Evolutionary conservation across 2,113 vertebrate species (phyloP).

Genomic region (Megaptera novaeangliae): DNA sequence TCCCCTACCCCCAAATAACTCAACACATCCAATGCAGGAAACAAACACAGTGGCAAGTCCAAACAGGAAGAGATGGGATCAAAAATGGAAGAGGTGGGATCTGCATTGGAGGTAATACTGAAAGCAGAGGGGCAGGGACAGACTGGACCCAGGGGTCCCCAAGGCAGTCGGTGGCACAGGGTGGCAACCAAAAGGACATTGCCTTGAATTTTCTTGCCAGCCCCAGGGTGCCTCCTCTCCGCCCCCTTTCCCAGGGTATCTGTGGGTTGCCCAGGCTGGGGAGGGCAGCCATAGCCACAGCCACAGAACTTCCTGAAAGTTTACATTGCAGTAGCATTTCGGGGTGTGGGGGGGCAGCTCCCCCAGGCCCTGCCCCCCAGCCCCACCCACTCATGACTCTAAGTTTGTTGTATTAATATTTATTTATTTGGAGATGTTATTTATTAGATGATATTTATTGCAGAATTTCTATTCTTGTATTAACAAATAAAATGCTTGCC

Average conservation of each 20-base stretch:
- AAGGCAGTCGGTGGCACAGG: neutral
- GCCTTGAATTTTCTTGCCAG: neutral
- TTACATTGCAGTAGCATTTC: conserved; percentile 77
- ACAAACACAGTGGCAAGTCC: neutral
- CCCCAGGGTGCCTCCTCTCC: neutral
- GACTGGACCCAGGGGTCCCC: neutral
- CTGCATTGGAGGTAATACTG: neutral
- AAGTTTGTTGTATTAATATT: conserved; percentile 83
- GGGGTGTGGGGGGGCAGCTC: conserved; percentile 43
- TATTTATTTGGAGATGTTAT: conserved; percentile 88
- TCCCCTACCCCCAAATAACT: neutral
- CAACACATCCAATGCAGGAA: conserved; percentile 5
- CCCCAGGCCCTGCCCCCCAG: conserved; percentile 50
- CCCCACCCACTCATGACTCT: conserved; percentile 69
- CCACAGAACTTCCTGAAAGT: conserved; percentile 72
- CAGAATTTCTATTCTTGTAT: conserved; percentile 89
- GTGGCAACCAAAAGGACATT: neutral
- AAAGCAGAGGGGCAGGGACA: neutral
- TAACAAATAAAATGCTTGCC: conserved; percentile 86
- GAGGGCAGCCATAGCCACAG: conserved; percentile 39
- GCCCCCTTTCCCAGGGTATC: conserved; percentile 39
- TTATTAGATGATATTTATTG: conserved; percentile 89
- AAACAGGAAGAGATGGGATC: neutral
- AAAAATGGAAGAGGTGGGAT: neutral
- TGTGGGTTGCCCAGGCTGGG: conserved; percentile 58